Evolutionary conservation across 2,888 invertebrate genomes (phyloP).

Genomic region (Latrodectus elegans): DNA sequence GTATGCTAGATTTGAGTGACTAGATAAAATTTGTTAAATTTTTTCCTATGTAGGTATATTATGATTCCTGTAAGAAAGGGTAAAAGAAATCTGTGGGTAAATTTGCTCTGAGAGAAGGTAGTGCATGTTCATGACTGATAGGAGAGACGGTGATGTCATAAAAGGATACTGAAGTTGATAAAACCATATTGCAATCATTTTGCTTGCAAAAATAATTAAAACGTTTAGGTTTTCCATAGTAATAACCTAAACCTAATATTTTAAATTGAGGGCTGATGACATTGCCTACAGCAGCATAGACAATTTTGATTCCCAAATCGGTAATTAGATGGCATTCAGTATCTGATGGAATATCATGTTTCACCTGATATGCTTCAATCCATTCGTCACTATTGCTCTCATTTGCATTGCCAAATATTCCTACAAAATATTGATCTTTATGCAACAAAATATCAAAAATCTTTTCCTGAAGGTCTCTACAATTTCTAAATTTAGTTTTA

Average conservation of each 20-base stretch:
- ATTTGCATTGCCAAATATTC: constrained; percentile 65
- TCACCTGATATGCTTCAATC: constrained; percentile 56
- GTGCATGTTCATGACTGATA: constrained; percentile 78
- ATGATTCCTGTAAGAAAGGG: constrained; percentile 77
- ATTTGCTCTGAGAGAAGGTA: constrained; percentile 81
- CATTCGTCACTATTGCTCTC: constrained; percentile 48
- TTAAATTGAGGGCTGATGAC: constrained; percentile 77
- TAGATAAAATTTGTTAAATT: no score
- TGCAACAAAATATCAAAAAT: constrained; percentile 27
- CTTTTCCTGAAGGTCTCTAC: constrained; percentile 24
- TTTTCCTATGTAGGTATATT: background rate
- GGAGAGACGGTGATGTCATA: constrained; percentile 78
- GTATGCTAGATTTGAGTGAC: no score
- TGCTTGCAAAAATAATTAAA: constrained; percentile 13
- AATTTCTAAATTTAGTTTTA: background rate
- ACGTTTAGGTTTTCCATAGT: constrained; percentile 67
- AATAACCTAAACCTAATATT: constrained; percentile 75
- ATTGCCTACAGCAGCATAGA: constrained; percentile 77
- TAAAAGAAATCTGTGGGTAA: constrained; percentile 85
- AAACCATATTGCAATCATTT: constrained; percentile 72
- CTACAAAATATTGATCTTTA: constrained; percentile 43
- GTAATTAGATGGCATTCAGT: constrained; percentile 70
- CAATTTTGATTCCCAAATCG: constrained; percentile 74
- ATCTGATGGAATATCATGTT: background rate
- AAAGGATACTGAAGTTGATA: constrained; percentile 76